phyloP scores from a whole-genome alignment of 2,113 vertebrate genomes.

The Perca schrenkii region DNA sequence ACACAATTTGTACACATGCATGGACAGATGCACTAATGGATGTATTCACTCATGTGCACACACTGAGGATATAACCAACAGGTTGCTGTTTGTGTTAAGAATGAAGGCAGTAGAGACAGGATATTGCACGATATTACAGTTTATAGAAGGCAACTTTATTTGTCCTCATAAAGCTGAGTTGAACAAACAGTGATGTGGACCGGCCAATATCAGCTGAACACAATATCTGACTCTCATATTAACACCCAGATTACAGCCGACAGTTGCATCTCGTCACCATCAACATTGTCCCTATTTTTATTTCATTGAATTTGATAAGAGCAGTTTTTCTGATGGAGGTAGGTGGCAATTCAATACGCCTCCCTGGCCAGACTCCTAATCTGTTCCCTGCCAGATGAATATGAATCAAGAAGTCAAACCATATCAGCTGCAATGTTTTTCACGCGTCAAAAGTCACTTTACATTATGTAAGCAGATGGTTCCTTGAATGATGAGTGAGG shows the following conservation, averaged over 20 bases:
- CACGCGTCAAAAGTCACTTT: slow-evolving; percentile 16
- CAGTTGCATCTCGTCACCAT: slow-evolving; percentile 2
- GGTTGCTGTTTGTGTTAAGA: slow-evolving; percentile 48
- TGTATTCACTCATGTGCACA: slow-evolving; percentile 19
- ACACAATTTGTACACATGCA: not conserved
- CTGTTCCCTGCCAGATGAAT: slow-evolving; percentile 22
- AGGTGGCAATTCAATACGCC: slow-evolving; percentile 26
- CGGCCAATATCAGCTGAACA: slow-evolving; percentile 29
- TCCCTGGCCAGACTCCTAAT: slow-evolving; percentile 20
- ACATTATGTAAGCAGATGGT: slow-evolving; percentile 44
- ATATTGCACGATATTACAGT: slow-evolving; percentile 45
- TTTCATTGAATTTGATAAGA: slow-evolving; percentile 48
- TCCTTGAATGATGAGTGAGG: slow-evolving; percentile 42
- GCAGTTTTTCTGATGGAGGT: slow-evolving; percentile 43
- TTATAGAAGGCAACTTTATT: slow-evolving; percentile 15
- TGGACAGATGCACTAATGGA: slow-evolving; percentile 5
- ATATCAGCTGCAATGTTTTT: slow-evolving; percentile 34
- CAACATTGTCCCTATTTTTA: slow-evolving; percentile 31
- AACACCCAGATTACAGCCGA: slow-evolving; percentile 36
- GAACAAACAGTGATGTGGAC: slow-evolving; percentile 35
- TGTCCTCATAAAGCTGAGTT: slow-evolving; percentile 41
- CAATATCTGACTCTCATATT: slow-evolving; percentile 32
- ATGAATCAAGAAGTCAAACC: slow-evolving; percentile 50
- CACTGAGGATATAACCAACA: slow-evolving; percentile 25
- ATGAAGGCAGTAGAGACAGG: slow-evolving; percentile 41